phyloP scores from a whole-genome alignment of 1,140 invertebrate genomes.

The Pseudomyrmex concolor region DNA sequence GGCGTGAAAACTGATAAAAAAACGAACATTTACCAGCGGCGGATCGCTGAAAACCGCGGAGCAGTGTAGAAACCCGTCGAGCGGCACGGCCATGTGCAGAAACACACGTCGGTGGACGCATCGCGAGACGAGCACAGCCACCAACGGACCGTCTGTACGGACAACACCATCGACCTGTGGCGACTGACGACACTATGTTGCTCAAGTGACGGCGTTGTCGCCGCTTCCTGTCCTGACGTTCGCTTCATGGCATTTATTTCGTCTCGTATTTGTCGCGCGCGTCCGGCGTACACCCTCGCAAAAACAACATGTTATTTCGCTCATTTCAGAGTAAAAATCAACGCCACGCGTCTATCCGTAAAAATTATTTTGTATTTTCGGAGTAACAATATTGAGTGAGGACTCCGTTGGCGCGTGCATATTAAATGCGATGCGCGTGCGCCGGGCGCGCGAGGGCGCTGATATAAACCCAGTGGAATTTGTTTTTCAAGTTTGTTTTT shows the following conservation, averaged over 20 bases:
- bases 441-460: conserved; percentile 20
- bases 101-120: conserved; percentile 81
- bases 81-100: conserved; percentile 84
- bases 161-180: conserved; percentile 77
- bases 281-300: background rate
- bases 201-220: conserved; percentile 49
- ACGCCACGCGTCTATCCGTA: background rate
- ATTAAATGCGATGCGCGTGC: conserved; percentile 28
- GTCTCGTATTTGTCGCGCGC: background rate
- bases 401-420: conserved; percentile 30
- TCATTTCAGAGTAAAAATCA: background rate
- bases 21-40: conserved; percentile 79
- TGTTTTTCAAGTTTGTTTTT: background rate
- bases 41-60: conserved; percentile 75
- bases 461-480: conserved; percentile 31
- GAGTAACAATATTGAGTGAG: conserved; percentile 56
- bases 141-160: conserved; percentile 81
- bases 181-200: conserved; percentile 69
- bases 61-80: conserved; percentile 76
- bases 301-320: background rate
- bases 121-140: conserved; percentile 81
- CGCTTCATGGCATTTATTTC: background rate
- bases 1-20: conserved; percentile 49
- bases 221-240: conserved; percentile 49
- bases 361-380: conserved; percentile 19